phyloP scores from a whole-genome alignment of 2,113 vertebrate genomes.

The Baryphthengus martii region DNA sequence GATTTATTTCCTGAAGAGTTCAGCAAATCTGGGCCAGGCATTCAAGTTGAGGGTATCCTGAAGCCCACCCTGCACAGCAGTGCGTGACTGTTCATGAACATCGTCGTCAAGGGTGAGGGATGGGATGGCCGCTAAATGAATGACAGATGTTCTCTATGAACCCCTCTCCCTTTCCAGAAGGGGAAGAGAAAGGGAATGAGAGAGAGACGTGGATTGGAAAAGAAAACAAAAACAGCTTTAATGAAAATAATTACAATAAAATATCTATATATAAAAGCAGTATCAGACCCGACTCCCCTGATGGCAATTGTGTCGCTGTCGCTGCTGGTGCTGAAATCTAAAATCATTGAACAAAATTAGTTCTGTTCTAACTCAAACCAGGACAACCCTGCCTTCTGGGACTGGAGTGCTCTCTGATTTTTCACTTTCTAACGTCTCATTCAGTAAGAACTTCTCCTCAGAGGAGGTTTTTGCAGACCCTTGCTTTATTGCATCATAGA shows the following conservation, averaged over 20 bases:
- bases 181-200: too few relatives aligned
- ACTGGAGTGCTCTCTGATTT: not conserved
- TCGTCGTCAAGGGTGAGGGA: not conserved
- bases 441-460: not conserved
- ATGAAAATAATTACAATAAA: too few relatives aligned
- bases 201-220: too few relatives aligned
- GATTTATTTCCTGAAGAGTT: not conserved
- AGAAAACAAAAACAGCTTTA: too few relatives aligned
- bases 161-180: too few relatives aligned
- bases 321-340: too few relatives aligned
- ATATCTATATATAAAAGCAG: too few relatives aligned
- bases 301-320: too few relatives aligned
- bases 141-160: too few relatives aligned
- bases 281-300: too few relatives aligned
- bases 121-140: not conserved
- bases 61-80: not conserved
- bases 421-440: not conserved
- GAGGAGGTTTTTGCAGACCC: not conserved
- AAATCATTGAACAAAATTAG: too few relatives aligned
- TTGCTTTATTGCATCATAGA: not conserved
- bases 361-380: too few relatives aligned
- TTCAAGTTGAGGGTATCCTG: not conserved
- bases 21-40: rapidly evolving
- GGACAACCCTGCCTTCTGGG: not conserved
- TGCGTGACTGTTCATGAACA: not conserved